These are phyloP conservation scores for Sinocyclocheilus maitianheensis DNA, from an alignment of 2,113 vertebrate species.

Conservation along the genomic window DNA sequence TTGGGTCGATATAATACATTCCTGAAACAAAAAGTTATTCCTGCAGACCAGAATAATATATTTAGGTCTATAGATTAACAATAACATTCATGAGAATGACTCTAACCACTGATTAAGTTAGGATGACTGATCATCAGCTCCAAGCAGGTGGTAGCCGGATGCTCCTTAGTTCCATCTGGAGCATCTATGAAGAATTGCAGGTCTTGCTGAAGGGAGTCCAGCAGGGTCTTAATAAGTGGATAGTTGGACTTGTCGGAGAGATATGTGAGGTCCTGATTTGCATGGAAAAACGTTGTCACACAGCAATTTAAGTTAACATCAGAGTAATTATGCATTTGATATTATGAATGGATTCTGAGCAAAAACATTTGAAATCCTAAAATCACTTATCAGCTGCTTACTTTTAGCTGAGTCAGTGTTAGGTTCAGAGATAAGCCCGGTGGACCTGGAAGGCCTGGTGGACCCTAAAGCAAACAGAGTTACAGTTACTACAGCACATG, in stretches of 20 bases:
- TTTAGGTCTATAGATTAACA: neutral
- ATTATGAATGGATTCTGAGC: neutral
- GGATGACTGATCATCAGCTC: conserved; percentile 81
- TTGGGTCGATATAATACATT: conserved; percentile 84
- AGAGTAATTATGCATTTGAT: neutral
- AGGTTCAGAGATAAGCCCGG: conserved; percentile 64
- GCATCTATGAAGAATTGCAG: conserved; percentile 71
- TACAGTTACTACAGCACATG: neutral
- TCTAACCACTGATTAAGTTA: conserved; percentile 70
- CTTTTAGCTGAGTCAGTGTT: conserved; percentile 74
- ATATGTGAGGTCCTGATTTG: conserved; percentile 69
- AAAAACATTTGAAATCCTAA: neutral
- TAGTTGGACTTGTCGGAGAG: conserved; percentile 70
- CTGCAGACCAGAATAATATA: neutral
- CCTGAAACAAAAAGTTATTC: conserved; percentile 64
- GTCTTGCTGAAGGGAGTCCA: conserved; percentile 73
- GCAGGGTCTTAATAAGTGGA: conserved; percentile 63
- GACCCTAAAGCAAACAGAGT: conserved; percentile 68
- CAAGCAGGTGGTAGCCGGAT: conserved; percentile 79
- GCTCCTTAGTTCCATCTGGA: conserved; percentile 77
- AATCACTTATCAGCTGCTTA: conserved; percentile 48
- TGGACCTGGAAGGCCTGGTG: conserved; percentile 74
- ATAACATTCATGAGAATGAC: neutral
- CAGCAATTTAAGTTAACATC: neutral
- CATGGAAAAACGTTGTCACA: neutral